These are phyloP conservation scores for Meganola albula DNA, from an alignment of 2,888 invertebrate species.

Conservation along the genomic window DNA sequence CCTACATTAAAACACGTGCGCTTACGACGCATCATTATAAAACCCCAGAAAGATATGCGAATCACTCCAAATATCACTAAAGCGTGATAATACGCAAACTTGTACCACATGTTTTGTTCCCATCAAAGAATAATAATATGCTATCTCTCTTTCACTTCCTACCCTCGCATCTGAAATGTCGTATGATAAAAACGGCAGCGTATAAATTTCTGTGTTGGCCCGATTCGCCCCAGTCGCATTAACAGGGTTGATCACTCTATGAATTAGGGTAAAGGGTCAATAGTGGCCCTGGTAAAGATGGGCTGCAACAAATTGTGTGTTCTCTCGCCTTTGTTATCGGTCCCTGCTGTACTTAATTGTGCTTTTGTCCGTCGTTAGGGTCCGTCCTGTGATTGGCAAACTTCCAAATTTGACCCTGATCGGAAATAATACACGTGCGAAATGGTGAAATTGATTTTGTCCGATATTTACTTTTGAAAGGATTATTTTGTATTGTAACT, in stretches of 20 bases:
- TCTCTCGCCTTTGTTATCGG: conserved; percentile 68
- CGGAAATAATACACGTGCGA: conserved; percentile 43
- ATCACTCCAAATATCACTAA: conserved; percentile 69
- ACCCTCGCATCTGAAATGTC: conserved; percentile 11
- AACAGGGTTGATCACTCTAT: conserved; percentile 50
- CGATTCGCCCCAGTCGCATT: conserved; percentile 26
- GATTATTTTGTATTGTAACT: too few relatives aligned
- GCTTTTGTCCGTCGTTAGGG: conserved; percentile 66
- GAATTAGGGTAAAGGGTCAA: conserved; percentile 76
- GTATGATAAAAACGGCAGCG: conserved; percentile 20
- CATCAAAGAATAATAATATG: conserved; percentile 61
- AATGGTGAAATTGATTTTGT: conserved; percentile 29
- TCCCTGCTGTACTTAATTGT: conserved; percentile 74
- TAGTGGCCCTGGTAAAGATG: conserved; percentile 71
- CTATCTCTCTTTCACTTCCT: conserved; percentile 29
- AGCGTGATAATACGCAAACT: conserved; percentile 60
- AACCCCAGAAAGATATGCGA: conserved; percentile 50
- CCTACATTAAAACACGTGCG: conserved; percentile 55
- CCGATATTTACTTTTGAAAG: too few relatives aligned
- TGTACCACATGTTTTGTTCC: conserved; percentile 70
- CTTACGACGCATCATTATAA: conserved; percentile 53
- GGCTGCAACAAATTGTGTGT: conserved; percentile 75
- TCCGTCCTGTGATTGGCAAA: conserved; percentile 53
- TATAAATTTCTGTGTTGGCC: conserved; percentile 17
- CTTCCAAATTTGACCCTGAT: conserved; percentile 41